phyloP scores from a whole-genome alignment of 1,140 invertebrate species.

The Pseudobourletiella spinata region DNA sequence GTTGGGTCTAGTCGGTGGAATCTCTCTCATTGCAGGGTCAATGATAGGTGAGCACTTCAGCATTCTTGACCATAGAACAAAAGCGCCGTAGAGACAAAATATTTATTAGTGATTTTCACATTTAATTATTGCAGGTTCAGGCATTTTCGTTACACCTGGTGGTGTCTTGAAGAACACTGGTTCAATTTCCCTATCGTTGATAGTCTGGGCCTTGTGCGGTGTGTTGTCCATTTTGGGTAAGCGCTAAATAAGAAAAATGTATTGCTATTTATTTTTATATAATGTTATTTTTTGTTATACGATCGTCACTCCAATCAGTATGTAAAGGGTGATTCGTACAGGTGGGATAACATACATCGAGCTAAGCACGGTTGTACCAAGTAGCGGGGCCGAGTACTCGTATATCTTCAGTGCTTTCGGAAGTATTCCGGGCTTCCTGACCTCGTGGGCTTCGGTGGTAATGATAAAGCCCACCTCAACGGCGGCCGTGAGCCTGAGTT shows the following conservation, averaged over 20 bases:
- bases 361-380: slow-evolving; percentile 51
- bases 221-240: slow-evolving; percentile 68
- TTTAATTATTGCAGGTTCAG: slow-evolving; percentile 37
- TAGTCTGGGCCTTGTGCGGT: slow-evolving; percentile 74
- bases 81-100: neutral
- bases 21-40: slow-evolving; percentile 25
- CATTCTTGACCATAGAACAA: neutral
- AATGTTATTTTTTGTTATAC: neutral
- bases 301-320: neutral
- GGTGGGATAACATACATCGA: slow-evolving; percentile 25
- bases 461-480: slow-evolving; percentile 28
- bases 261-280: neutral
- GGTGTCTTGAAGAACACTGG: slow-evolving; percentile 68
- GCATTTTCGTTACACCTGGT: slow-evolving; percentile 81
- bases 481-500: slow-evolving; percentile 43
- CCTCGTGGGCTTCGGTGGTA: slow-evolving; percentile 54
- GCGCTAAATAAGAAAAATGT: too few species aligned
- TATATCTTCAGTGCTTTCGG: slow-evolving; percentile 65
- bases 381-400: slow-evolving; percentile 73
- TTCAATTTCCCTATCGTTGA: slow-evolving; percentile 67
- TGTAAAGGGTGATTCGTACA: neutral
- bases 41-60: slow-evolving; percentile 20
- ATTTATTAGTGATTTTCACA: neutral
- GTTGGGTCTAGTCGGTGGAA: slow-evolving; percentile 38
- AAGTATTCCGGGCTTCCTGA: slow-evolving; percentile 64